These are phyloP conservation scores for Xiphophorus maculatus DNA, from an alignment of 2,113 vertebrate species.

Conservation along the genomic window DNA sequence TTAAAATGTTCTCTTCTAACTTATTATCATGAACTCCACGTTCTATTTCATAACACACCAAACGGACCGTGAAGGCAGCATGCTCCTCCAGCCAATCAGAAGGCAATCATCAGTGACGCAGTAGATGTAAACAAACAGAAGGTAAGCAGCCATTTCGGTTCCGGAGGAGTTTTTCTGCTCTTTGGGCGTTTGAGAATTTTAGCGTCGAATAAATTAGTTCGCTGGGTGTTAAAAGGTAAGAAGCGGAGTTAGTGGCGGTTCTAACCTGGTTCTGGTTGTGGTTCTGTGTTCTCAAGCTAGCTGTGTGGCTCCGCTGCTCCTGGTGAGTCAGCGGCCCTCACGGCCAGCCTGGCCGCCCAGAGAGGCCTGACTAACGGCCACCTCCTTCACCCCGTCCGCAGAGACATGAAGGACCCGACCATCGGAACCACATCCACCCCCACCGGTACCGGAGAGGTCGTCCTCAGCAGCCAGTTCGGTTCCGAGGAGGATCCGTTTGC, in stretches of 20 bases:
- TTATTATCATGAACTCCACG: background rate
- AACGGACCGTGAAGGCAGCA: conserved; percentile 8
- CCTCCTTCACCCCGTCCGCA: background rate
- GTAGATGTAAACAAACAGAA: conserved; percentile 68
- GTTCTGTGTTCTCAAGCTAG: background rate
- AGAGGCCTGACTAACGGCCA: background rate
- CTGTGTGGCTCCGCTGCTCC: background rate
- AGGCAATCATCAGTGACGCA: conserved; percentile 40
- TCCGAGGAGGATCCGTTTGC: conserved; percentile 92
- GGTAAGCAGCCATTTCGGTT: conserved; percentile 60
- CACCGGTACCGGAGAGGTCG: conserved; percentile 83
- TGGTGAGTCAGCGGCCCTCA: conserved; percentile 40
- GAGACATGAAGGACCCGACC: conserved; percentile 89
- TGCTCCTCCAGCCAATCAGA: conserved; percentile 32
- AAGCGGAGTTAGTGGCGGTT: accelerated
- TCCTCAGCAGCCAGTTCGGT: conserved; percentile 84
- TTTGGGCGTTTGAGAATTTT: background rate
- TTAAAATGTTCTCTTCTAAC: background rate
- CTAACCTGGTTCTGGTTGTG: background rate
- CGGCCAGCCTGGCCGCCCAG: background rate
- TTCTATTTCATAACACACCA: background rate
- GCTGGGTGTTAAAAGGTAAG: background rate
- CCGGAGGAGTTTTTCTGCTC: background rate
- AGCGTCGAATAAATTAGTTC: background rate
- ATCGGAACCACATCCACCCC: conserved; percentile 82